Base-by-base conservation (phyloP, 2,888 invertebrate species). In the Acrocera orbiculus region DNA sequence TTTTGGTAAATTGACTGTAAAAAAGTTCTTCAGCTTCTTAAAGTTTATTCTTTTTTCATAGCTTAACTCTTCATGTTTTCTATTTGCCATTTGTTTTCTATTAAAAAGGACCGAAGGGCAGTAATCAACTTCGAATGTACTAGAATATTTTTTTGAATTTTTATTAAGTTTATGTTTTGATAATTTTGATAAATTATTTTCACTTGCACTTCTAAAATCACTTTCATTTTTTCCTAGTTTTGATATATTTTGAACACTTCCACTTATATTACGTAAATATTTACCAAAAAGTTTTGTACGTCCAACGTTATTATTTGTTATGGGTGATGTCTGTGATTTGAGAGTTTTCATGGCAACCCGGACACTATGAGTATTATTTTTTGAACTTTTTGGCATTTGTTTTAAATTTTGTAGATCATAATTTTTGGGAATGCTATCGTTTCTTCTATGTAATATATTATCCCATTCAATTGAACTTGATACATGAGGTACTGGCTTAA, bases 21-120 rank as follows among this genome's bases (percentile, higher is more conserved):
- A 40, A 14, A 38, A 11, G 25, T 36, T 38, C 24, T 38, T 38
- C 10, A 40, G 13, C 19, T 31, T 37, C 25, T 24, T 37, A 6
- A 37, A 30, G 25, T 31, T 37, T 13, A 19, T 15, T 9, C 27
- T 24, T 7, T 14, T 27, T n/a, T 24, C 16, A n/a, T 23, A n/a
- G n/a, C n/a, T n/a, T n/a, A n/a, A n/a, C n/a, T n/a, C n/a, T n/a
- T n/a, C 15, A 11, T 2, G 14, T 15, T 35, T 35, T 25, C 15
- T 5, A 11, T 23, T 23, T 4, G 32, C 32, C 4, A 30, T 30
- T 19, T 38, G 32, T 32, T 32, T 40, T 14, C 36, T 25, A 37
- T 30, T 42, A 17, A 33, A 42, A 7, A 42, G 31, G 11, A 40
- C 42, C 10, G 42, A 42, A n/a, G 42, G 42, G 22, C 42, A 42